Evolutionary conservation across 2,797 vertebrate species (phyloP).

Genomic region (Leptoclinus maculatus): DNA sequence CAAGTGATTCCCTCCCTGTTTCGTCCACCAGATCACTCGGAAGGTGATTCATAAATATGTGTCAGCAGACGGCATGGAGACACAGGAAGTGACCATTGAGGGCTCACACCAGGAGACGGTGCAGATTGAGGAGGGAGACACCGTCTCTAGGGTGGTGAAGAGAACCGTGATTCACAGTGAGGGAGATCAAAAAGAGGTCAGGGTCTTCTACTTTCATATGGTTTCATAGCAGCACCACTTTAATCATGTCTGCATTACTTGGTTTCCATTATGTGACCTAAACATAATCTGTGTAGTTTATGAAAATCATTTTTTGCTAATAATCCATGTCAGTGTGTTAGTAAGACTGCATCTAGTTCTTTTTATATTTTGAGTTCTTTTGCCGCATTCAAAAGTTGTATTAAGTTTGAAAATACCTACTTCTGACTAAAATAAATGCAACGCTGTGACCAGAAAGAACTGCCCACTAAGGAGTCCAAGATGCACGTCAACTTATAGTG

Average conservation of each 20-base stretch:
- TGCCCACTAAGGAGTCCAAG: neutral
- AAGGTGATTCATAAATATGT: conserved; percentile 91
- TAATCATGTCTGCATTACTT: neutral
- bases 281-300: neutral
- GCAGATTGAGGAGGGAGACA: conserved; percentile 87
- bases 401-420: neutral
- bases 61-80: conserved; percentile 89
- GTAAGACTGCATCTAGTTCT: neutral
- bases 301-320: neutral
- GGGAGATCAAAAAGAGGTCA: conserved; percentile 90
- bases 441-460: neutral
- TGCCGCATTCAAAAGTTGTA: neutral
- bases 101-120: conserved; percentile 86
- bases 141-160: conserved; percentile 92
- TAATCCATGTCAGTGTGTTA: neutral
- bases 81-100: conserved; percentile 89
- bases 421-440: neutral
- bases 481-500: neutral
- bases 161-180: conserved; percentile 90
- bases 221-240: neutral
- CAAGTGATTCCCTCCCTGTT: neutral
- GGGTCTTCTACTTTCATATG: neutral
- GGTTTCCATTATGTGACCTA: neutral
- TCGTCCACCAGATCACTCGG: conserved; percentile 87
- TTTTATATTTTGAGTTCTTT: neutral